Conservation (phyloP, 2,113 vertebrate species). For the Emydocephalus ijimae region DNA sequence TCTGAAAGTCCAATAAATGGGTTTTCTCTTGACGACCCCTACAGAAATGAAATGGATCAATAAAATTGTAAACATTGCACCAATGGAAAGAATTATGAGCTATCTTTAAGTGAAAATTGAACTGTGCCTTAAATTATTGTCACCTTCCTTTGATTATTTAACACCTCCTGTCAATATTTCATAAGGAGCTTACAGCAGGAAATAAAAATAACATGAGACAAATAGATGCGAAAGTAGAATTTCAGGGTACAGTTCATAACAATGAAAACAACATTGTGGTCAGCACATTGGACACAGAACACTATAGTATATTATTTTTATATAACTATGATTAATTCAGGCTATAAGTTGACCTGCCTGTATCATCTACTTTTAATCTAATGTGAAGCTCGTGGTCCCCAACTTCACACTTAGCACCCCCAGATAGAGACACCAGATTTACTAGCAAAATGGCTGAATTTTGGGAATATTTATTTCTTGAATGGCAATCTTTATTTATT, state of each 20-base stretch:
- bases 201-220: constrained; percentile 41
- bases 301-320: neutral
- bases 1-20: constrained; percentile 62
- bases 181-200: constrained; percentile 50
- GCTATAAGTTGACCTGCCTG: neutral
- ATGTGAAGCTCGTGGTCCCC: neutral
- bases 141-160: constrained; percentile 75
- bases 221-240: constrained; percentile 23
- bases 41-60: constrained; percentile 71
- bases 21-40: constrained; percentile 61
- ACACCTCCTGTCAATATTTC: constrained; percentile 68
- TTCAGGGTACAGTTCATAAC: constrained; percentile 29
- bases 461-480: neutral
- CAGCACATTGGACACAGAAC: neutral
- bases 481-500: neutral
- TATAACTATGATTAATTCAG: neutral
- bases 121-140: constrained; percentile 68
- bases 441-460: neutral
- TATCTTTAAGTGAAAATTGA: constrained; percentile 78
- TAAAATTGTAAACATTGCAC: constrained; percentile 66
- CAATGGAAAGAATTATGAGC: constrained; percentile 69
- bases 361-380: neutral
- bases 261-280: constrained; percentile 51
- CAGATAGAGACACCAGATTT: neutral
- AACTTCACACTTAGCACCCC: neutral